Percentiles rank a stretch among this genome's conserved stretches.
phyloP scores from a whole-genome alignment of 2,113 vertebrate genomes.

The Dasyprocta punctata region DNA sequence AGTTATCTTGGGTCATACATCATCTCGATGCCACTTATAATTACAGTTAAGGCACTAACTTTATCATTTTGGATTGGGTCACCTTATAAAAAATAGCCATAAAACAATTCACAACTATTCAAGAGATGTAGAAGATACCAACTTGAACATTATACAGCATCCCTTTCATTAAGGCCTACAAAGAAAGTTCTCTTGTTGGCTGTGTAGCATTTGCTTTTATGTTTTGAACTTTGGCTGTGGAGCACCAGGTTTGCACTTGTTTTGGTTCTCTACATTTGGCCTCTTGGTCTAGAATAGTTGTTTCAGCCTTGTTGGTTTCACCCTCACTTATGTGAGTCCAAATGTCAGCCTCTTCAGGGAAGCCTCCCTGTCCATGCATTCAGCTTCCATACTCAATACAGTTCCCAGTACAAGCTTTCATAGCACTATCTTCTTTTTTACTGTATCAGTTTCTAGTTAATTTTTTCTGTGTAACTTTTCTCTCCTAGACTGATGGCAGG shows the following conservation, averaged over 20 bases:
- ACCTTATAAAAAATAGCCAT: slow-evolving; percentile 9
- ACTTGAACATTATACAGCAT: neutral
- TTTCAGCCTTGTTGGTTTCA: neutral
- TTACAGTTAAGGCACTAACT: neutral
- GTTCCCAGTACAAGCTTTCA: neutral
- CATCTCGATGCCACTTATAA: neutral
- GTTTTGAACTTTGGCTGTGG: neutral
- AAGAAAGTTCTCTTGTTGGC: neutral
- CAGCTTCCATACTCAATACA: neutral
- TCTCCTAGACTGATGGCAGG: neutral
- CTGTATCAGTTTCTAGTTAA: neutral
- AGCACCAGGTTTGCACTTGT: neutral
- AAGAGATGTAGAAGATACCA: neutral
- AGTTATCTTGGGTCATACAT: neutral
- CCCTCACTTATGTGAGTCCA: neutral
- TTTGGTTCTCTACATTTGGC: neutral
- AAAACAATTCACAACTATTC: neutral
- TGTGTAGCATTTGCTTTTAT: neutral
- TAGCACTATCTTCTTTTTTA: neutral
- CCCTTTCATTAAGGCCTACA: neutral
- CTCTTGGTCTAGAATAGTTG: neutral
- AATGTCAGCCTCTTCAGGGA: neutral
- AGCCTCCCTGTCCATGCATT: neutral
- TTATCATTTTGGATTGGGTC: neutral
- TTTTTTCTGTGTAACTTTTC: slow-evolving; percentile 1